Base-by-base conservation (phyloP, 2,797 vertebrate species). In the Fistularia tabacaria region DNA sequence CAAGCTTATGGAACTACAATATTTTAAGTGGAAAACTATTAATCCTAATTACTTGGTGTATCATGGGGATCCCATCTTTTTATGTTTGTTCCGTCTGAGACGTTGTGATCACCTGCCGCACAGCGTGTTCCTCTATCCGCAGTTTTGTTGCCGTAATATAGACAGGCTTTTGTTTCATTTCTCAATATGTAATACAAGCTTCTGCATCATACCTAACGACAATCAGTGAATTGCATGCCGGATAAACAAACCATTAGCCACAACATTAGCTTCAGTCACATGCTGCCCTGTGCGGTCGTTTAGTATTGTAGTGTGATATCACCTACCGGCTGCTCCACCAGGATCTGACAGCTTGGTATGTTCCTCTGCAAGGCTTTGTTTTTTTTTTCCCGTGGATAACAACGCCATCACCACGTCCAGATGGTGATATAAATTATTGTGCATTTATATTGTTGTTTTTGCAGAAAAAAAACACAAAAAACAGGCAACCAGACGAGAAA, bases 401-500 rank as follows among this genome's bases (percentile, higher is more conserved):
- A 40, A 72, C 66, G 51, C 72, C 78, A 47, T 52, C 62, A 46
- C 59, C 66, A 79, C 66, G 46, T 73, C 58, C 73, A 42, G 55
- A 71, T 72, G 57, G 70, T 71, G 45, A 65, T 70, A 75, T 64
- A 78, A 71, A 57, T 62, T 69, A 79, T 64, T 68, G 80, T 84
- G 78, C 78, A 85, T 85, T 79, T 80, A 76, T 76, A 78, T 79
- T 61, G 69, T 73, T 76, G 74, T 82, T 77, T 73, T 71, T 14
- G 72, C 42, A 60, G 40, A 53, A 44, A 83, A 76, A 13, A 58
- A 13, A 51, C 14, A 44, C 38, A 52, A 60, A 49, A 52, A 82
- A 81, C 71, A 85, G 82, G 77, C 80, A 83, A 84, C 74, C 62
- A 64, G 82, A 80, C 54, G 41, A 90, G 25, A 77, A 87, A 87